A percentile compares a stretch with the other conserved stretches of the same genome.
Evolutionary conservation across 2,797 vertebrate species (phyloP).

Genomic region (Fistularia commersonii): DNA sequence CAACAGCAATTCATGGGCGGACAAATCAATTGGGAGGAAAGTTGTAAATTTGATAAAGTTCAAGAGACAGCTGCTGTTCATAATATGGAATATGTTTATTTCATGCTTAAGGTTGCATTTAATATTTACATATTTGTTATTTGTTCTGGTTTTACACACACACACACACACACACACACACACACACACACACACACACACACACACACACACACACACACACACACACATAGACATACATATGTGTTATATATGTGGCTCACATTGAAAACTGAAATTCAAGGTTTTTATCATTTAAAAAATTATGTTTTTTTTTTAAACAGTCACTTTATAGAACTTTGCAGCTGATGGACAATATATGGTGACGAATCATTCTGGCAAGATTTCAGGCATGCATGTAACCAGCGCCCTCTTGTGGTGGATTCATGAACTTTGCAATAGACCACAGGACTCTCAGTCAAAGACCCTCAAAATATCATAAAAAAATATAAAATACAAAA

Average conservation of each 20-base stretch:
- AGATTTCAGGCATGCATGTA: background rate
- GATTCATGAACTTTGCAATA: background rate
- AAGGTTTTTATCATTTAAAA: background rate
- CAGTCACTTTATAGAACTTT: background rate
- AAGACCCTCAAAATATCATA: too few relatives aligned
- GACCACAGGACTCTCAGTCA: too few relatives aligned
- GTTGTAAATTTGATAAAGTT: conserved; percentile 17
- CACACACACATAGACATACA: conserved; percentile 11
- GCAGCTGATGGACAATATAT: too few relatives aligned
- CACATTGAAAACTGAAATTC: background rate
- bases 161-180: conserved; percentile 12
- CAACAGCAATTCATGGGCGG: conserved; percentile 50
- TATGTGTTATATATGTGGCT: background rate
- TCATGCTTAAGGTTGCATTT: too few relatives aligned
- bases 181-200: conserved; percentile 6
- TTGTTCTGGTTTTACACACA: background rate
- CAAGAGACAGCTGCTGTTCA: background rate
- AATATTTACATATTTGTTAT: too few relatives aligned
- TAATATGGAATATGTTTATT: too few relatives aligned
- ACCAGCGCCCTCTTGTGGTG: conserved; percentile 40
- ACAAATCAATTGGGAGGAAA: conserved; percentile 29
- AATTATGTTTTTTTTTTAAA: background rate
- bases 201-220: conserved; percentile 4
- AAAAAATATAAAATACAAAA: too few relatives aligned
- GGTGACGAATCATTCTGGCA: too few relatives aligned